Evolutionary conservation across 2,888 invertebrate genomes (phyloP).

Genomic region (Dynastes maya): DNA sequence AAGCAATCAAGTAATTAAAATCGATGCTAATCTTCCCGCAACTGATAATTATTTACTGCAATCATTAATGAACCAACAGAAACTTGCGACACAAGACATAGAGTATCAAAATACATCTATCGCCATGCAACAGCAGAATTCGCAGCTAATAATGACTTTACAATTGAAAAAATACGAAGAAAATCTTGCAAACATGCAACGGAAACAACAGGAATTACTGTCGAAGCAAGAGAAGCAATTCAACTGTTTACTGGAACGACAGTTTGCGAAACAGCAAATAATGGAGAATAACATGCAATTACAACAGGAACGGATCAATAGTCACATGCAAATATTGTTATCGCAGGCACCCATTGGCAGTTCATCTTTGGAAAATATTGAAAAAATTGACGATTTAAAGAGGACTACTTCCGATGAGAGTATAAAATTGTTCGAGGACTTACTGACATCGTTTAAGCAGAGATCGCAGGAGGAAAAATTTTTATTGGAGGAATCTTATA

Average conservation of each 20-base stretch:
- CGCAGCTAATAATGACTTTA: constrained; percentile 76
- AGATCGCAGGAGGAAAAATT: constrained; percentile 77
- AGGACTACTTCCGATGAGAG: constrained; percentile 59
- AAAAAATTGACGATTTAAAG: constrained; percentile 67
- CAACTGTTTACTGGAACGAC: constrained; percentile 72
- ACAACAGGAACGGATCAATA: constrained; percentile 77
- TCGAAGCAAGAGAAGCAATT: constrained; percentile 73
- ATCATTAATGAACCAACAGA: constrained; percentile 62
- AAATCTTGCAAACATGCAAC: constrained; percentile 74
- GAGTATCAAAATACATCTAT: constrained; percentile 74
- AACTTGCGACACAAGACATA: constrained; percentile 66
- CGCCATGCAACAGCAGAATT: constrained; percentile 77
- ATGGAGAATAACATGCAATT: constrained; percentile 75
- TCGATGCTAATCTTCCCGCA: constrained; percentile 12
- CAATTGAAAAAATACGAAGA: constrained; percentile 78
- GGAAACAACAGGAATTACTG: constrained; percentile 73
- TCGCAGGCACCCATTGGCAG: constrained; percentile 59
- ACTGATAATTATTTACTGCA: constrained; percentile 47
- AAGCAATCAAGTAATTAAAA: not conserved
- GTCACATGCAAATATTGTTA: constrained; percentile 74
- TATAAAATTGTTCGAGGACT: constrained; percentile 62
- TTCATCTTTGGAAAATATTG: constrained; percentile 56
- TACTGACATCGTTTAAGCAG: constrained; percentile 73
- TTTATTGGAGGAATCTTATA: constrained; percentile 77
- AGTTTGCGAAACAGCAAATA: constrained; percentile 73